These are phyloP conservation scores for Drosophila melanogaster DNA, from an alignment of 1,140 invertebrate genomes.

Conservation along the genomic window Release_6_plus_ISO1_MT NT_037436.4:8469501-8470000, in stretches of 20 bases:
- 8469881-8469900: constrained; percentile 54
- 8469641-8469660: constrained; percentile 88
- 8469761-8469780: constrained; percentile 56
- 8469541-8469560: constrained; percentile 46
- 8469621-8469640: constrained; percentile 94
- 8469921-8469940: constrained; percentile 41
- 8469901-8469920: constrained; percentile 19
- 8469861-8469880: constrained; percentile 54
- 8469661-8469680: constrained; percentile 86
- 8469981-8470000: constrained; percentile 47
- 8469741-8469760: constrained; percentile 83
- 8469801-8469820: constrained; percentile 50
- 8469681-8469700: constrained; percentile 85
- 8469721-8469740: constrained; percentile 84
- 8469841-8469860: constrained; percentile 48
- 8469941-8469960: constrained; percentile 23
- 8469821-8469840: constrained; percentile 38
- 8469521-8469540: not conserved
- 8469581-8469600: constrained; percentile 87
- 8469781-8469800: constrained; percentile 68
- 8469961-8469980: constrained; percentile 45
- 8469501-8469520: constrained; percentile 13
- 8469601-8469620: constrained; percentile 91
- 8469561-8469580: constrained; percentile 86
- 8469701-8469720: constrained; percentile 86